phyloP scores from a whole-genome alignment of 1,140 invertebrate genomes.

The Leptinotarsa defecta region DNA sequence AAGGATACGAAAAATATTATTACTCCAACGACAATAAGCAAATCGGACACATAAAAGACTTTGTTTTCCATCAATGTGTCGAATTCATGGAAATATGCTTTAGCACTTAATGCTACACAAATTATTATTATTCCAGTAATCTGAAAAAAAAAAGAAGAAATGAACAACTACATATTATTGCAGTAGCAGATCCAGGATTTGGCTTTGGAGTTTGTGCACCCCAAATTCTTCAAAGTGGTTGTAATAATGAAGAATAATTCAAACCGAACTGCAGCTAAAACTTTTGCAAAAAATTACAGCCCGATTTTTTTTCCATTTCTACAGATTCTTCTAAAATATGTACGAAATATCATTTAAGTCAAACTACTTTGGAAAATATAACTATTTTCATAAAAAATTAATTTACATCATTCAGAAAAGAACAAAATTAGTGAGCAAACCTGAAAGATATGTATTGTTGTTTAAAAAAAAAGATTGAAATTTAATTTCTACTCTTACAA shows the following conservation, averaged over 20 bases:
- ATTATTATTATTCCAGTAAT: constrained; percentile 61
- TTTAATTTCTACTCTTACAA: no score
- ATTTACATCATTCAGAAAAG: no score
- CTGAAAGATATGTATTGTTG: no score
- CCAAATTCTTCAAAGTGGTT: constrained; percentile 1
- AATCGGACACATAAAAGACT: constrained; percentile 73
- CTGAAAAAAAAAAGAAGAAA: constrained; percentile 41
- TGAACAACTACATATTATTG: constrained; percentile 7
- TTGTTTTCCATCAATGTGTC: constrained; percentile 66
- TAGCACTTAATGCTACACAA: constrained; percentile 69
- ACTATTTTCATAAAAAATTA: no score
- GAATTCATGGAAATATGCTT: constrained; percentile 69
- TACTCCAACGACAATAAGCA: constrained; percentile 78
- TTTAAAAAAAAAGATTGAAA: no score
- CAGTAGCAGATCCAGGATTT: background rate
- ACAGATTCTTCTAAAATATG: no score
- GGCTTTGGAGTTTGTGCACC: constrained; percentile 14
- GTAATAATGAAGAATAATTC: background rate
- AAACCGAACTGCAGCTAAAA: no score
- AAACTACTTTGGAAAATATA: no score
- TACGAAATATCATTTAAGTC: no score
- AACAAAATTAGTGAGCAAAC: no score
- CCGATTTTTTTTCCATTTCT: no score
- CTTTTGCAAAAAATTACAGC: no score
- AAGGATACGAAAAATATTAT: constrained; percentile 82